phyloP scores from a whole-genome alignment of 2,797 vertebrate species.

The Enteromius argenteus region DNA sequence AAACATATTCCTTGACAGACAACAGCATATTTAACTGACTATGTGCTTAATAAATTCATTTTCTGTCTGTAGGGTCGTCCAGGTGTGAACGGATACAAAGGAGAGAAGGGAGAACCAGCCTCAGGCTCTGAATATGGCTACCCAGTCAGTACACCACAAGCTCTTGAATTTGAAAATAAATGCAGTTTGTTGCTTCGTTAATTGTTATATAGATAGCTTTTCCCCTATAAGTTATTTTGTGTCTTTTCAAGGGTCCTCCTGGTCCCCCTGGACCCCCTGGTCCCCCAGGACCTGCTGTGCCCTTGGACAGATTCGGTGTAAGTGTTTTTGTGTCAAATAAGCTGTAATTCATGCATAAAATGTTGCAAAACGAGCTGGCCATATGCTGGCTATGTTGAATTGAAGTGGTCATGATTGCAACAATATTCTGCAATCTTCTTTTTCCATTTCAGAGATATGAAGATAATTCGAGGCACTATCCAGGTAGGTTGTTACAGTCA shows the following conservation, averaged over 20 bases:
- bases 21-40: background rate
- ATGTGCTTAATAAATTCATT: constrained; percentile 17
- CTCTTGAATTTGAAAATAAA: constrained; percentile 4
- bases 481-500: constrained; percentile 68
- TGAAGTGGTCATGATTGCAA: constrained; percentile 32
- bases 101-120: constrained; percentile 89
- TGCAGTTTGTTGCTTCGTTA: background rate
- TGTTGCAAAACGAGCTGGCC: constrained; percentile 17
- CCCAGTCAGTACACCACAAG: constrained; percentile 77
- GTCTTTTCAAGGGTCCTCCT: constrained; percentile 77
- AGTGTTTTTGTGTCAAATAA: constrained; percentile 61
- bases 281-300: constrained; percentile 73
- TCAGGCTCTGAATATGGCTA: constrained; percentile 70
- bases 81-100: constrained; percentile 93
- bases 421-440: background rate
- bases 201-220: constrained; percentile 7
- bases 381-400: constrained; percentile 16
- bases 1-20: background rate
- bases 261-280: constrained; percentile 84
- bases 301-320: constrained; percentile 78
- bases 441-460: constrained; percentile 74
- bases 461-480: constrained; percentile 70
- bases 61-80: constrained; percentile 86
- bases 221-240: background rate
- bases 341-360: constrained; percentile 43